Base-by-base conservation (phyloP, 2,888 invertebrate genomes). In the Noctua fimbriata region DNA sequence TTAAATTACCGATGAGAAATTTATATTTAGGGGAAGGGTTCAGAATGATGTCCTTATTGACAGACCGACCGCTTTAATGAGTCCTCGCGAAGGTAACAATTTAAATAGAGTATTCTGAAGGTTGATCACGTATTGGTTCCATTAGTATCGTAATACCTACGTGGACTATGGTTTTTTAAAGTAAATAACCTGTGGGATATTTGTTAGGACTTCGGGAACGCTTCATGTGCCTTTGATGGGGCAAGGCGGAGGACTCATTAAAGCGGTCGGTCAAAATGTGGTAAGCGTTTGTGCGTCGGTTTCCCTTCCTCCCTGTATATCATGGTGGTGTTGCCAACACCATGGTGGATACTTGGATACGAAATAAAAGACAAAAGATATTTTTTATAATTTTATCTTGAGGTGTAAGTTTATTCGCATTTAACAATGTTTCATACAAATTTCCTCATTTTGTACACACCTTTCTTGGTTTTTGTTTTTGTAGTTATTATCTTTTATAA, bases 391-490 rank as follows among this genome's bases (percentile, higher is more conserved):
- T 96, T 95, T 96, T 96, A 96, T 96, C 94, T 96, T 96, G 96
- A 96, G 97, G 97, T 97, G 96, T 97, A 97, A 96, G 96, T 96
- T 97, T 97, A 97, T 96, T 96, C 96, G 96, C 97, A 96, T 89
- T 89, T 97, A 97, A 97, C 97, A 97, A 96, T 96, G 95, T 96
- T 96, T 96, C 96, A 97, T 97, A 97, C 97, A 97, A 97, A 97
- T 96, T 95, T 96, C 96, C 95, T 96, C 96, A 94, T 96, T 96
- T 97, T 96, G 96, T 97, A 96, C 96, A 96, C 96, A 97, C 96
- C 96, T 95, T 96, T 95, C 95, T 93, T 94, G 91, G 93, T 91
- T 95, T 36, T 95, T 95, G 94, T 95, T 96, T 92, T 96, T 95
- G 94, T 96, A 93, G 94, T 95, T 94, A 93, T 93, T 92, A 94